These are phyloP conservation scores for Rhinella marina DNA, from an alignment of 2,797 vertebrate species.

Conservation along the genomic window DNA sequence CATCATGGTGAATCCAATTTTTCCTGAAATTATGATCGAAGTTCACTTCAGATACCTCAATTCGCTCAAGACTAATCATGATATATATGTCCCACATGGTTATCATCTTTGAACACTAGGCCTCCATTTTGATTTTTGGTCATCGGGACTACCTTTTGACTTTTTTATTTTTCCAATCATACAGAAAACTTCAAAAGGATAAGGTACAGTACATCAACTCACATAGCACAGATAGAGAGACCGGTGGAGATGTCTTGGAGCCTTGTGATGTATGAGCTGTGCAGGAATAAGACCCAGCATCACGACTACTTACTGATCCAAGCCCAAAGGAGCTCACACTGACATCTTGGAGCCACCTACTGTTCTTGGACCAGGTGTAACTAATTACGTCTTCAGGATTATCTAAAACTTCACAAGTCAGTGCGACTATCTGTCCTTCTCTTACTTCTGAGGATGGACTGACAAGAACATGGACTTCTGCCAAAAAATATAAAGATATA, in stretches of 20 bases:
- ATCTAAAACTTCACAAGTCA: conserved; percentile 69
- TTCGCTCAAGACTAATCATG: no score
- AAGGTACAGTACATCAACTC: conserved; percentile 60
- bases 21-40: no score
- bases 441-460: conserved; percentile 64
- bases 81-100: no score
- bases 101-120: no score
- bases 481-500: neutral
- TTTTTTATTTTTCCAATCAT: neutral
- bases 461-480: conserved; percentile 68
- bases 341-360: conserved; percentile 69
- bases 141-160: no score
- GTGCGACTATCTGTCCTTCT: conserved; percentile 66
- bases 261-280: conserved; percentile 52
- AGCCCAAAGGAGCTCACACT: conserved; percentile 37
- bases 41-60: no score
- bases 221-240: conserved; percentile 70
- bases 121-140: no score
- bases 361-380: conserved; percentile 74
- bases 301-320: neutral
- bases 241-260: conserved; percentile 61
- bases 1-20: no score
- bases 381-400: neutral
- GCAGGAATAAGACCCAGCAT: conserved; percentile 71
- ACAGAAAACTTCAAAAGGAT: neutral